phyloP scores from a whole-genome alignment of 2,888 invertebrate species.

The Petrolisthes cinctipes region DNA sequence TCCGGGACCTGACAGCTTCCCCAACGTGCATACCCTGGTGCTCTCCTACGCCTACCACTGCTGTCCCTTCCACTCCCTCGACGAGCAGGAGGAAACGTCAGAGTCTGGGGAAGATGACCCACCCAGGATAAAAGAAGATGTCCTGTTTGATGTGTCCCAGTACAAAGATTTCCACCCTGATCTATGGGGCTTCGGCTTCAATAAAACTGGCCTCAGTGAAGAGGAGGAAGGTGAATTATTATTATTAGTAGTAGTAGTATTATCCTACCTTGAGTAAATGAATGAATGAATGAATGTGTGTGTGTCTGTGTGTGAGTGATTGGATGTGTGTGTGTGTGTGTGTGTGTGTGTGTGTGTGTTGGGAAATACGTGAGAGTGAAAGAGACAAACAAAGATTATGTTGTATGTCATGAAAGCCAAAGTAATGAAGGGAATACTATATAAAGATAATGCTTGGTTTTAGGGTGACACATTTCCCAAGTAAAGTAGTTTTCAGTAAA shows the following conservation, averaged over 20 bases:
- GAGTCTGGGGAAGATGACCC: slow-evolving; percentile 6
- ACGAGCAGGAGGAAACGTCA: background rate
- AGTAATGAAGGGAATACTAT: too few relatives aligned
- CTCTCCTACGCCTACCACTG: slow-evolving; percentile 97
- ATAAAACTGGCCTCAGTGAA: slow-evolving; percentile 23
- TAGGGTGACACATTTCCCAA: too few relatives aligned
- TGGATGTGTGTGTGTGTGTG: too few relatives aligned
- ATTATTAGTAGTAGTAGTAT: background rate
- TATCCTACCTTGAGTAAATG: too few relatives aligned
- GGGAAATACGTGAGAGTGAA: too few relatives aligned
- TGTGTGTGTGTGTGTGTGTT: too few relatives aligned
- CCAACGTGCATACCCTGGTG: slow-evolving; percentile 85
- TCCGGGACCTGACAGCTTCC: slow-evolving; percentile 88
- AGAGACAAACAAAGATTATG: too few relatives aligned
- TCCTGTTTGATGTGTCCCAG: slow-evolving; percentile 55
- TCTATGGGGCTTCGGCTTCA: slow-evolving; percentile 52
- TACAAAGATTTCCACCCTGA: slow-evolving; percentile 47
- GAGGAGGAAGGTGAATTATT: background rate
- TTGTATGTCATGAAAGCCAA: too few relatives aligned
- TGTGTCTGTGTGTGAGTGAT: too few relatives aligned
- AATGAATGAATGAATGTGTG: too few relatives aligned
- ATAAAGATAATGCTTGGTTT: too few relatives aligned
- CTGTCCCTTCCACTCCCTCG: slow-evolving; percentile 80
- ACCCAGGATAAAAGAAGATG: slow-evolving; percentile 54
- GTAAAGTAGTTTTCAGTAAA: too few relatives aligned